Base-by-base conservation (phyloP, 2,113 vertebrate species). In the Zosterops hypoxanthus region DNA sequence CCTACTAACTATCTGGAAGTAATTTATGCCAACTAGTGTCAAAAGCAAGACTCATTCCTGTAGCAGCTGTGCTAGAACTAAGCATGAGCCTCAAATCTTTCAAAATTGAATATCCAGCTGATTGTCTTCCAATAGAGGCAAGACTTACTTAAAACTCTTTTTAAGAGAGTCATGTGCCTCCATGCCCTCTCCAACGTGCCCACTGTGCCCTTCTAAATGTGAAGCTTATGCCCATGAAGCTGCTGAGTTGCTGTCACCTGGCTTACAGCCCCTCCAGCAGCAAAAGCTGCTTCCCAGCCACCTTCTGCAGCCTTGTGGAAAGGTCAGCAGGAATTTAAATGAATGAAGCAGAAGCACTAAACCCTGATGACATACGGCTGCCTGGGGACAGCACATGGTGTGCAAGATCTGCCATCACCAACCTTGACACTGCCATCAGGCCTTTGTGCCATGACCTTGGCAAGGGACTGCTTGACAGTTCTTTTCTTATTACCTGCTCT, bases 261-360 rank as follows among this genome's bases (percentile, higher is more conserved):
- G 78, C 64, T 94, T 88, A 78, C 28, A 46, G 82, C 49, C 81
- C 93, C 83, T 89, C 83, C 87, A 69, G 77, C 84, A 82, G 72
- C 63, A 97, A 91, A 94, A 92, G 96, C 53, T 95, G 95, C 92
- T 93, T 94, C 95, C 90, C 83, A 95, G 92, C 21, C 75, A 88
- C 90, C 86, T 65, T 91, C 96, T 92, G 88, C 69, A 97, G 72
- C 64, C 84, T 82, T 92, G 47, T 47, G 42, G 94, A 96, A 90
- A 85, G 92, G 92, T 96, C 95, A 96, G 50, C 68, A 87, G 68
- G 94, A 94, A 94, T 88, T 91, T 47, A 71, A 95, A 96, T 56
- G 50, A 87, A 65, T 15, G 31, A 90, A 81, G 82, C 46, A 82
- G 91, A 96, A 89, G 86, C 69, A 86, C 75, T 57, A 91, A 96